These are phyloP conservation scores for Todus mexicanus DNA, from an alignment of 2,797 vertebrate genomes.

Conservation along the genomic window DNA sequence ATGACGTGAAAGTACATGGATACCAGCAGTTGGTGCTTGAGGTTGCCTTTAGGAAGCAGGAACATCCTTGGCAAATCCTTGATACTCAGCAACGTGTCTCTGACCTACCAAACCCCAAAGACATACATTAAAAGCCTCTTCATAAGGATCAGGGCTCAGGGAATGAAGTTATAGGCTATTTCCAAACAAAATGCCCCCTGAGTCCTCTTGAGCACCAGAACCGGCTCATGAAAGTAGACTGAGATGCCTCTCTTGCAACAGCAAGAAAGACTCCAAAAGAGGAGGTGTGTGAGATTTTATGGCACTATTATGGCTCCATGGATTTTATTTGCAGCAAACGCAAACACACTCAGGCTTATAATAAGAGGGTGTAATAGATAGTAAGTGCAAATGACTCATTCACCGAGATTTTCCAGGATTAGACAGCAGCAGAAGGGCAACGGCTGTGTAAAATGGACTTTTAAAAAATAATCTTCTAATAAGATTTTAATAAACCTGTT, in stretches of 20 bases:
- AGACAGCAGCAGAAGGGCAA: conserved; percentile 54
- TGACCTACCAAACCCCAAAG: not conserved
- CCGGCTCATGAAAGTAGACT: not conserved
- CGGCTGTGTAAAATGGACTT: conserved; percentile 15
- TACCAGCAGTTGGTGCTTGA: not conserved
- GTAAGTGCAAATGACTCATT: conserved; percentile 57
- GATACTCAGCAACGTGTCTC: not conserved
- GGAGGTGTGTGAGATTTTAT: not conserved
- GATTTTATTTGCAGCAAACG: not conserved
- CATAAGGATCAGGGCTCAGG: not conserved
- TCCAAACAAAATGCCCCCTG: not conserved
- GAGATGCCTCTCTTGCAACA: not conserved
- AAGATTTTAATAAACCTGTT: conserved; percentile 57
- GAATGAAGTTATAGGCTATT: not conserved
- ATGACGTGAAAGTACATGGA: not conserved
- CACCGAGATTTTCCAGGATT: conserved; percentile 42
- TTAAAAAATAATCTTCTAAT: conserved; percentile 60
- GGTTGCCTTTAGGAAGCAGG: not conserved
- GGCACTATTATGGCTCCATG: not conserved
- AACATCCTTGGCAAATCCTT: not conserved
- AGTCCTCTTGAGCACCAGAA: not conserved
- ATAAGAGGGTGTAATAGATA: conserved; percentile 31
- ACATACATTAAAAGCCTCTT: not conserved
- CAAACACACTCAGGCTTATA: conserved; percentile 6
- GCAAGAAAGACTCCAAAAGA: not conserved